Evolutionary conservation across 1,140 invertebrate species (phyloP).

Genomic region (Chionoecetes opilio): DNA sequence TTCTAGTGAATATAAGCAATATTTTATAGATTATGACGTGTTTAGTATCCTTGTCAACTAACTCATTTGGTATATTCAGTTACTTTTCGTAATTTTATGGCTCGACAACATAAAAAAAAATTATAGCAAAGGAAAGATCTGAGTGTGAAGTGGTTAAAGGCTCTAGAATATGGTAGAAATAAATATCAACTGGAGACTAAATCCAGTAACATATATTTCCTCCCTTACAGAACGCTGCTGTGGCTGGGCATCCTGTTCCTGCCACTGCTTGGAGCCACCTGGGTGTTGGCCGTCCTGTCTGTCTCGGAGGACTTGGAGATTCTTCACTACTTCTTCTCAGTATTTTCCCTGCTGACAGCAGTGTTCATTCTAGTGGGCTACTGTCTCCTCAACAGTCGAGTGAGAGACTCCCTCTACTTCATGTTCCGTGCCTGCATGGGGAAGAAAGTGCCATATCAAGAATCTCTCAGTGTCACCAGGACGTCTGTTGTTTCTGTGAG

Average conservation of each 20-base stretch:
- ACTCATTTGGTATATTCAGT: no score
- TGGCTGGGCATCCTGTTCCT: constrained; percentile 92
- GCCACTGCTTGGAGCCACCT: constrained; percentile 90
- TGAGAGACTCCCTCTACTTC: constrained; percentile 88
- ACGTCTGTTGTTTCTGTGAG: constrained; percentile 82
- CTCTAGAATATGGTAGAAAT: no score
- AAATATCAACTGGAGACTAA: no score
- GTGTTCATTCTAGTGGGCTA: constrained; percentile 92
- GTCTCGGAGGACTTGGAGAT: constrained; percentile 90
- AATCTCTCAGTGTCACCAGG: constrained; percentile 83
- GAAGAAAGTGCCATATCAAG: constrained; percentile 90
- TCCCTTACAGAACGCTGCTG: constrained; percentile 89
- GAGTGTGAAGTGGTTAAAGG: no score
- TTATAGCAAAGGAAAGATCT: no score
- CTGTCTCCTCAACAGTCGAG: constrained; percentile 91
- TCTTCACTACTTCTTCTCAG: constrained; percentile 89
- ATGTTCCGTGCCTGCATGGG: constrained; percentile 89
- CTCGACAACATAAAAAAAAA: no score
- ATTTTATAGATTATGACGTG: no score
- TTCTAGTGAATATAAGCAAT: no score
- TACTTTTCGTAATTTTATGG: no score
- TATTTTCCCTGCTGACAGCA: constrained; percentile 89
- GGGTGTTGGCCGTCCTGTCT: constrained; percentile 92
- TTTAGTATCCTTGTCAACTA: no score
- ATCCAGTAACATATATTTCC: no score